These are phyloP conservation scores for Cecidostiba fungosa DNA, from an alignment of 2,888 invertebrate species.

Conservation along the genomic window DNA sequence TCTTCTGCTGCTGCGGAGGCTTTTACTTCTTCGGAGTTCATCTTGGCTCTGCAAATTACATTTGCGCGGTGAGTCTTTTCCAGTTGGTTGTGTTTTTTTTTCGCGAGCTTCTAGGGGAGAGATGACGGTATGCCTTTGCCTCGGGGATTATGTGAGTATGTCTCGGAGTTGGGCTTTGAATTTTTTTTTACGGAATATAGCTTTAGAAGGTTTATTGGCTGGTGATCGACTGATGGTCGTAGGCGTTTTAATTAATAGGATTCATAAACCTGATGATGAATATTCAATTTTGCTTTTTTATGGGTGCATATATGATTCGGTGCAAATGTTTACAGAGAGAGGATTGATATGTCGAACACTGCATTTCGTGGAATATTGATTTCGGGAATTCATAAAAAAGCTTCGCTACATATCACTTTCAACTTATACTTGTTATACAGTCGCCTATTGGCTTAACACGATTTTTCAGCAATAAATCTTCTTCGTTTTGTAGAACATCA, in stretches of 20 bases:
- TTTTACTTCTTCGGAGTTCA: background rate
- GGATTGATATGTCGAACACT: background rate
- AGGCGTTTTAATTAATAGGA: too few relatives aligned
- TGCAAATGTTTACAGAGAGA: too few relatives aligned
- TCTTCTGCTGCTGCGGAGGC: background rate
- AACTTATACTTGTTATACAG: too few relatives aligned
- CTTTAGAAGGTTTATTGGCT: background rate
- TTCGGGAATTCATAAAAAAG: too few relatives aligned
- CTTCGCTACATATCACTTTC: background rate
- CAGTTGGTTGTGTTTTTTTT: background rate
- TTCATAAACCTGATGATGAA: too few relatives aligned
- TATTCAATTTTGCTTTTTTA: too few relatives aligned
- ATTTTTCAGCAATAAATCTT: background rate
- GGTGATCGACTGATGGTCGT: background rate
- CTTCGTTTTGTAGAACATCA: background rate
- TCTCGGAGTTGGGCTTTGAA: background rate
- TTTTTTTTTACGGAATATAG: background rate
- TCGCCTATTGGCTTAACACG: background rate
- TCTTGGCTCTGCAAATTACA: background rate
- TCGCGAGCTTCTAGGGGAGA: background rate
- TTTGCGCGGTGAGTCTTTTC: conserved; percentile 23
- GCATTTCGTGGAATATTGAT: background rate
- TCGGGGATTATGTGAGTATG: background rate
- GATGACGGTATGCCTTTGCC: too few relatives aligned
- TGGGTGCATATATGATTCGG: too few relatives aligned